Base-by-base conservation (phyloP, 2,797 vertebrate species). In the Sylvilagus floridanus region DNA sequence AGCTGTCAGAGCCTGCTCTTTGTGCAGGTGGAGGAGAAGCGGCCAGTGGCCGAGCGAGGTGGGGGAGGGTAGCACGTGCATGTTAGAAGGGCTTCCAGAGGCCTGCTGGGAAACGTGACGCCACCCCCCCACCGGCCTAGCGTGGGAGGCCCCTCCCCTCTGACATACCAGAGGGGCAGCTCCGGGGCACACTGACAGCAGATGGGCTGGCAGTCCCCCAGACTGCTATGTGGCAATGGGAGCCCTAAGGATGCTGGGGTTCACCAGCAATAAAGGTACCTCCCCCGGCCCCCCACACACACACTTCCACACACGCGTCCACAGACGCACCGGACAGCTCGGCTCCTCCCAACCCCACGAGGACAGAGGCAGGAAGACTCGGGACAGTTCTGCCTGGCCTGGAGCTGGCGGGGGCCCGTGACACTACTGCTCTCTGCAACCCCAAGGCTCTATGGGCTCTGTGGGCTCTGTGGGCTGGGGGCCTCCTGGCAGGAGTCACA, bases 71-170 rank as follows among this genome's bases (percentile, higher is more conserved):
- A 24, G 10, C 10, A 14, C 9, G 12, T 32, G 11, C 13, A 11
- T 14, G 12, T 16, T n/a, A 30, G 10, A 13, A 54, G n/a, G 47
- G 10, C 9, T 7, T 72, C 14, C 17, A 13, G 9, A 24, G n/a
- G 32, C 32, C 26, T 54, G 28, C 19, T 10, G 14, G 63, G 62
- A 73, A 54, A 47, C 19, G 26, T n/a, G 1, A 0, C 6, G 8
- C 24, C 1, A 1, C 5, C 1, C 4, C 19, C 42, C 0, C 10
- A 30, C 4, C 11, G 7, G 32, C 57, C 60, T 62, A 62, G 24
- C 0, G 0, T 30, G 24, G 32, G 42, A 21, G 35, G 17, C 24
- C 50, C 37, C 62, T 22, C 35, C 50, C 32, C 30, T 21, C 5
- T 12, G 22, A 47, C 0, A 11, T 42, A 19, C 32, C 16, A 21